phyloP scores from a whole-genome alignment of 2,797 vertebrate genomes.

The Corythornis leucogaster region DNA sequence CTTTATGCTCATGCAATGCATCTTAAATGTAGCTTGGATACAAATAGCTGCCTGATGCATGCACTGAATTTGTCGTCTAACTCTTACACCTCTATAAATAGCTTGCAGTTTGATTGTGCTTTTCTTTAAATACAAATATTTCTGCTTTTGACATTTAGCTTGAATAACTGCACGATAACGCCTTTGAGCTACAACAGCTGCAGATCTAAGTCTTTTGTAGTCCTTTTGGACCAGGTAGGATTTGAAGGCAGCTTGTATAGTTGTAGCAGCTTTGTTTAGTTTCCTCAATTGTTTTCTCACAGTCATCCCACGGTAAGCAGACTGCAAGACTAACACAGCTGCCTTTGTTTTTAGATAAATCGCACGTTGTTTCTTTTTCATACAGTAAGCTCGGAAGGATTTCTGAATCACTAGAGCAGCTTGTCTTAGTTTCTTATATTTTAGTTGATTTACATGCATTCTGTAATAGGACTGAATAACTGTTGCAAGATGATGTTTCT shows the following conservation, averaged over 20 bases:
- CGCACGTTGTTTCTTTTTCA: constrained; percentile 42
- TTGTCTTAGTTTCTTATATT: constrained; percentile 74
- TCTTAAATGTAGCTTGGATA: constrained; percentile 87
- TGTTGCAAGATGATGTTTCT: constrained; percentile 70
- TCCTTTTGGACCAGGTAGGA: constrained; percentile 73
- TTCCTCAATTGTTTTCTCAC: constrained; percentile 73
- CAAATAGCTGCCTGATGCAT: constrained; percentile 78
- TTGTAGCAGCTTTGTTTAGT: constrained; percentile 76
- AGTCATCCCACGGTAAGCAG: constrained; percentile 82
- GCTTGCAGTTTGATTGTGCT: constrained; percentile 82
- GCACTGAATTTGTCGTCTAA: constrained; percentile 68
- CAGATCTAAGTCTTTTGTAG: constrained; percentile 73
- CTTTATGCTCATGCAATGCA: constrained; percentile 73
- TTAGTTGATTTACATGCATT: constrained; percentile 65
- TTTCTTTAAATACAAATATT: constrained; percentile 78
- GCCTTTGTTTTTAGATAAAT: constrained; percentile 75
- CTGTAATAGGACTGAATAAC: constrained; percentile 86
- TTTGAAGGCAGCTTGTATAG: constrained; percentile 82
- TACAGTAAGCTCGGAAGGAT: constrained; percentile 76
- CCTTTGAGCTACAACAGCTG: constrained; percentile 81
- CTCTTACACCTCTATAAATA: constrained; percentile 78
- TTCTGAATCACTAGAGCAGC: constrained; percentile 81
- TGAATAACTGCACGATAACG: constrained; percentile 72
- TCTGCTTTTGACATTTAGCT: constrained; percentile 55
- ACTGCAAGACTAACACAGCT: constrained; percentile 81